Evolutionary conservation across 2,113 vertebrate species (phyloP), one percentile per base, ranked within the genome.

Genomic region (Picathartes gymnocephalus): DNA sequence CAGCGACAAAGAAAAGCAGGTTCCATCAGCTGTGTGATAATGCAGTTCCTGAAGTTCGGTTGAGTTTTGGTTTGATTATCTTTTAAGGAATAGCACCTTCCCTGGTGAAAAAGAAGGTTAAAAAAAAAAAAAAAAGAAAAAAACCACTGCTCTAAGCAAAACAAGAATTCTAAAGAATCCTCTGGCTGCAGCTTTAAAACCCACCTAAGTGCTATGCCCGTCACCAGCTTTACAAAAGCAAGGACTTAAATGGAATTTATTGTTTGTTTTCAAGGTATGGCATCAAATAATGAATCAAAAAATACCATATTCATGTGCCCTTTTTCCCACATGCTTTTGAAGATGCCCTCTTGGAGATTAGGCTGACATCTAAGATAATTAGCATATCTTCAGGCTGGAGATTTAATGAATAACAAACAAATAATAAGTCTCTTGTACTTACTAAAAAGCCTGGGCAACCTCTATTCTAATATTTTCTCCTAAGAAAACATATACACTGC

Each of bases 341-440:
- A 95, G 81, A 88, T 80, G n/a, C 5, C 91, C 64, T 86, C 71
- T 78, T 66, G 33, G 30, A 85, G 82, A 91, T 88, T 66, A 88
- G 47, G 4, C 64, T 88, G 86, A 90, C 86, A 81, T 35, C 71
- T 35, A 50, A 50, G 62, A 76, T 84, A 93, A 92, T 92, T 82
- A 85, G 2, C 50, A 57, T 85, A 60, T 62, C 87, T 92, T 68
- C 70, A 84, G 42, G 28, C 40, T 83, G 54, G 13, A 74, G 56
- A 93, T 62, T 77, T 94, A 89, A 91, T 89, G 92, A 96, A 74
- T 44, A 90, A 61, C 62, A 93, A 87, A 88, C 24, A 92, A 85
- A 94, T 73, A 92, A 60, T 61, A 77, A 71, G 33, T 30, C 50
- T 48, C 42, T 78, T 56, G 31, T 88, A 60, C 69, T 87, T 76